These are phyloP conservation scores for Drosophila flavopinicola DNA, from an alignment of 2,888 invertebrate species.

Conservation along the genomic window DNA sequence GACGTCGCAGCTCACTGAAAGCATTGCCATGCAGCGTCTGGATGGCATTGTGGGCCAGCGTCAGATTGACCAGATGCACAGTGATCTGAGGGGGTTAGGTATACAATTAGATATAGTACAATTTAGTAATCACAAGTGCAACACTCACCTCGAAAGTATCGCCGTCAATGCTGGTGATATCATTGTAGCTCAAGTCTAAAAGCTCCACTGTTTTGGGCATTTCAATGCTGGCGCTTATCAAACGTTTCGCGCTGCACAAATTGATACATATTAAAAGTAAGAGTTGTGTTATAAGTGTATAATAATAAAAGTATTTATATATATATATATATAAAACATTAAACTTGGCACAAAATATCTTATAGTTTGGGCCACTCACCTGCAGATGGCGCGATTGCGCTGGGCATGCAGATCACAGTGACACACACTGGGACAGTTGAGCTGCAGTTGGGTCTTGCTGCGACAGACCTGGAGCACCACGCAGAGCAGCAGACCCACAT, in stretches of 20 bases:
- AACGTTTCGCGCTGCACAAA: slow-evolving; percentile 85
- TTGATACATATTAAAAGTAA: slow-evolving; percentile 18
- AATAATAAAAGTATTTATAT: too few species aligned
- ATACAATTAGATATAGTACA: not conserved
- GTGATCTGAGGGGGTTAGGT: slow-evolving; percentile 64
- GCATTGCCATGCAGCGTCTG: slow-evolving; percentile 87
- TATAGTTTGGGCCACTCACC: too few species aligned
- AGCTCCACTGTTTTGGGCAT: slow-evolving; percentile 87
- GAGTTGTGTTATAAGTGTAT: too few species aligned
- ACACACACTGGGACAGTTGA: slow-evolving; percentile 81
- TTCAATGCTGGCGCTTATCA: slow-evolving; percentile 86
- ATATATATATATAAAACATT: too few species aligned
- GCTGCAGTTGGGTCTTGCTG: slow-evolving; percentile 63
- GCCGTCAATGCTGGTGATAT: slow-evolving; percentile 87
- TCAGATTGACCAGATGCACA: slow-evolving; percentile 74
- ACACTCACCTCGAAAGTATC: slow-evolving; percentile 86
- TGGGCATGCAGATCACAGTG: slow-evolving; percentile 77
- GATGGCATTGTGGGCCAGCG: slow-evolving; percentile 86
- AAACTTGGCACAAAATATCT: too few species aligned
- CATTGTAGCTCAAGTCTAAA: slow-evolving; percentile 87
- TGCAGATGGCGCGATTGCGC: slow-evolving; percentile 83
- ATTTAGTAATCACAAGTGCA: not conserved
- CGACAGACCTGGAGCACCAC: slow-evolving; percentile 68
- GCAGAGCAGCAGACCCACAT: slow-evolving; percentile 68
- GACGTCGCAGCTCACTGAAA: slow-evolving; percentile 85